A percentile compares a stretch with the other conserved stretches of the same genome.
Conservation (phyloP, 2,113 vertebrate genomes). For the Melozone crissalis region DNA sequence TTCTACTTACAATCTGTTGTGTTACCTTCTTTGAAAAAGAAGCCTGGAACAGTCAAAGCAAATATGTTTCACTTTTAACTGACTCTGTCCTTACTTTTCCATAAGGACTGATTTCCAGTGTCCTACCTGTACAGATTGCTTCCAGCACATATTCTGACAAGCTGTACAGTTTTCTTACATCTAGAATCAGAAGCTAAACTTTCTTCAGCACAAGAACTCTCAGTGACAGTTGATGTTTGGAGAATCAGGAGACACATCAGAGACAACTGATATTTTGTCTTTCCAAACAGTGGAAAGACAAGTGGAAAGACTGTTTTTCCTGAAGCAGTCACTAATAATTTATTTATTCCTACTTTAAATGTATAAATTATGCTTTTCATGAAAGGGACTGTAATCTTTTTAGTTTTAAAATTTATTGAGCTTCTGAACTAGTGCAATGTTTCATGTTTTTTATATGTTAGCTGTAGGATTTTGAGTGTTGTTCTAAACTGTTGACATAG, state of each 20-base stretch:
- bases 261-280: not conserved
- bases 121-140: not conserved
- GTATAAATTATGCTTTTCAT: not conserved
- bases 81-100: not conserved
- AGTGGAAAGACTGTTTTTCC: not conserved
- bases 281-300: not conserved
- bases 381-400: not conserved
- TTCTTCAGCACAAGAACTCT: not conserved
- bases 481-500: not conserved
- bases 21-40: not conserved
- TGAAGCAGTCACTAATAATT: not conserved
- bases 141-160: not conserved
- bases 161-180: not conserved
- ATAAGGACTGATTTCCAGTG: not conserved
- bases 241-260: not conserved
- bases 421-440: not conserved
- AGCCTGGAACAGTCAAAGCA: not conserved
- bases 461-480: not conserved
- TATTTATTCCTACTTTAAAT: not conserved
- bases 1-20: not conserved
- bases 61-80: not conserved
- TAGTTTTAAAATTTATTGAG: not conserved
- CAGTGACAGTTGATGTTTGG: not conserved
- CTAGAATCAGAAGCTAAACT: not conserved
- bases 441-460: not conserved